Evolutionary conservation across 2,797 vertebrate genomes (phyloP).

Genomic region (Scleropages formosus): DNA sequence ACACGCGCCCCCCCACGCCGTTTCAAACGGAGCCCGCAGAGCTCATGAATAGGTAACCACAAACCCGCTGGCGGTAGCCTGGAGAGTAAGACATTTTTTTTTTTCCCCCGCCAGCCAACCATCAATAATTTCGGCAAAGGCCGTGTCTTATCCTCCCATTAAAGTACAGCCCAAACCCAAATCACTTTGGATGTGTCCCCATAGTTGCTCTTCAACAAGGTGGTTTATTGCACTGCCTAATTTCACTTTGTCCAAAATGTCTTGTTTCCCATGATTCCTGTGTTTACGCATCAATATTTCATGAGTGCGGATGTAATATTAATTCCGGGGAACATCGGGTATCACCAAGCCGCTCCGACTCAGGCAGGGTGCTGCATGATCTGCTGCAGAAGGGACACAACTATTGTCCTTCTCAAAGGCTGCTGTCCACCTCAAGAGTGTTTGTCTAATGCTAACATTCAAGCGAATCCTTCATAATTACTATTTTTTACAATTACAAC

Average conservation of each 20-base stretch:
- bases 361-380: not conserved
- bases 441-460: not conserved
- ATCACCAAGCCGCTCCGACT: not conserved
- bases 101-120: not conserved
- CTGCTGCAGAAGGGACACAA: not conserved
- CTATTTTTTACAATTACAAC: no score
- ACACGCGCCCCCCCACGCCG: not conserved
- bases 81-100: not conserved
- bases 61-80: not conserved
- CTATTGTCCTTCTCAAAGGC: not conserved
- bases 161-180: not conserved
- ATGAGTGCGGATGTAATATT: not conserved
- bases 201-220: no score
- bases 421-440: no score
- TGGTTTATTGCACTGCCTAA: not conserved
- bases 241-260: not conserved
- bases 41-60: slow-evolving; percentile 12
- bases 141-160: not conserved
- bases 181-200: not conserved
- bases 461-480: no score
- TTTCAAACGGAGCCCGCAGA: not conserved
- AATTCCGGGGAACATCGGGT: not conserved
- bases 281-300: not conserved
- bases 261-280: not conserved
- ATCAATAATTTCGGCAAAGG: not conserved